Base-by-base conservation (phyloP, 2,797 vertebrate genomes). In the Rhynchonycteris naso region DNA sequence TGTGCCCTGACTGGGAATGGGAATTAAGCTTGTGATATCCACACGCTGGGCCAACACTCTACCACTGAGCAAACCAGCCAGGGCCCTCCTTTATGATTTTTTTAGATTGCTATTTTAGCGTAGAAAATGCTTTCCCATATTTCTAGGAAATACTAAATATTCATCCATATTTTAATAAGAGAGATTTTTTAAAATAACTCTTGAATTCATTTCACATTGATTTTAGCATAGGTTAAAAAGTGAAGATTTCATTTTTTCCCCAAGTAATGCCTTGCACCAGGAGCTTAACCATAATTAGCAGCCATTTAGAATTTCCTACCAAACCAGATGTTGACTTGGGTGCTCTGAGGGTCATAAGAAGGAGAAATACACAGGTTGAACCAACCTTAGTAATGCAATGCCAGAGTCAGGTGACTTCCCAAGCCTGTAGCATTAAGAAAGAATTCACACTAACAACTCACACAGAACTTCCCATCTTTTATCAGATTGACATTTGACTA, bases 201-300 rank as follows among this genome's bases (percentile, higher is more conserved):
- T 52, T 95, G 56, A 68, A 10, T 79, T 91, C 26, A 56, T 52
- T 79, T 96, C 26, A 21, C 21, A 66, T 63, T 95, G 47, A 33
- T 76, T 91, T 95, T 71, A 75, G 24, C 54, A n/a, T 74, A 24
- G 72, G 18, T 2, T n/a, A 47, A 56, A n/a, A 93, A 91, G 14
- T 52, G 22, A 58, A 81, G 54, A 93, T 65, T 43, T 54, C 65
- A 4, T 28, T 93, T 68, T n/a, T 47, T 28, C 28, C 69, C 65
- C 16, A 79, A 76, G 47, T 54, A 84, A 86, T 90, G 19, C 1
- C 74, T 52, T 10, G 15, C 10, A 61, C 22, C 54, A 63, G 80
- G n/a, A 80, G 14, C 43, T 88, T 59, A 79, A 4, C 50, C 79
- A 14, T 93, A 54, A 47, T 74, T 65, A 38, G 13, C 18, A 30